Evolutionary conservation across 37 sponge, comb jelly and placozoan species (phyloP).

Genomic region (Trichoplax adhaerens): DNA sequence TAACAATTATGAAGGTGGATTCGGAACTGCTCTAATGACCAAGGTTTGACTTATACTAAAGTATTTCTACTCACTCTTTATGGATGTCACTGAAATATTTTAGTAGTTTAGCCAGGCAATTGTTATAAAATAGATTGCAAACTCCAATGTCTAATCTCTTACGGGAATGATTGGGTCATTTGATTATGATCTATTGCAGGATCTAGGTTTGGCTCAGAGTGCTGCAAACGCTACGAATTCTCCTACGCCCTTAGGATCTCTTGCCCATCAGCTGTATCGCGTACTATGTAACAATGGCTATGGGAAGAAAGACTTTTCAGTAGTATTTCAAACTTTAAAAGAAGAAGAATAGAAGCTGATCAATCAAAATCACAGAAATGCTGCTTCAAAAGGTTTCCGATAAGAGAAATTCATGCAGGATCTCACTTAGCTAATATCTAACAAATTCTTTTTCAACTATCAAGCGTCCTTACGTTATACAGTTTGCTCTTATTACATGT

Average conservation of each 20-base stretch:
- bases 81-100: not conserved
- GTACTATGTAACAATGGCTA: slow-evolving; percentile 53
- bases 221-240: slow-evolving; percentile 26
- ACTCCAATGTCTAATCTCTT: too few species aligned
- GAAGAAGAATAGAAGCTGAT: slow-evolving; percentile 2
- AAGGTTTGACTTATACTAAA: slow-evolving; percentile 1
- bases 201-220: slow-evolving; percentile 64
- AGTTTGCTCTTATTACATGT: too few species aligned
- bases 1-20: slow-evolving; percentile 88
- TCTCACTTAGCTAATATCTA: too few species aligned
- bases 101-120: too few species aligned
- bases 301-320: slow-evolving; percentile 72
- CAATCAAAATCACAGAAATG: too few species aligned
- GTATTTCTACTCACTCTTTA: not conserved
- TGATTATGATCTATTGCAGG: slow-evolving; percentile 19
- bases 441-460: too few species aligned
- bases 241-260: slow-evolving; percentile 52
- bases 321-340: slow-evolving; percentile 54
- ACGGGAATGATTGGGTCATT: not conserved
- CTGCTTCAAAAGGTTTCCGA: too few species aligned
- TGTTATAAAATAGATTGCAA: too few species aligned
- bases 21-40: slow-evolving; percentile 74
- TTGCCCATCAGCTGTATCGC: slow-evolving; percentile 60
- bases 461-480: too few species aligned
- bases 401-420: too few species aligned